Percentiles rank a stretch among this genome's conserved stretches.
Evolutionary conservation across 2,113 vertebrate genomes (phyloP).

Genomic region (Colinus virginianus): DNA sequence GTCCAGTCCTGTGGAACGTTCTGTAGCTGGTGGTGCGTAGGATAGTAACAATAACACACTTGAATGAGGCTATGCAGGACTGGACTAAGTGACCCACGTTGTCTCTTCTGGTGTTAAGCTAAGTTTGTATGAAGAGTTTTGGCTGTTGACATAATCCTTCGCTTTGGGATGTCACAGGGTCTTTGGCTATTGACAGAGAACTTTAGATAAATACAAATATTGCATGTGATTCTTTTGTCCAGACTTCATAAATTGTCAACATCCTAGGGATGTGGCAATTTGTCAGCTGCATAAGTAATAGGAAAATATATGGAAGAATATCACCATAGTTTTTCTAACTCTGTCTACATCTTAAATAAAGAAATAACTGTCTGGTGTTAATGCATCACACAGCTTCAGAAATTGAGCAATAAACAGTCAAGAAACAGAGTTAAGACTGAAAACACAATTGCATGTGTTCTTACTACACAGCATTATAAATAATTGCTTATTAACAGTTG

Average conservation of each 20-base stretch:
- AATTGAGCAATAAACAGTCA: not conserved
- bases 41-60: not conserved
- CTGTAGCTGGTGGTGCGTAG: not conserved
- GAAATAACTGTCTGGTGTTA: not conserved
- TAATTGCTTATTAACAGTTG: not conserved
- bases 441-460: not conserved
- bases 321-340: not conserved
- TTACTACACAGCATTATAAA: not conserved
- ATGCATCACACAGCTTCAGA: slow-evolving; percentile 1
- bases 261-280: not conserved
- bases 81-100: not conserved
- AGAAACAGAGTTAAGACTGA: not conserved
- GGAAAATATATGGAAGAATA: not conserved
- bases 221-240: not conserved
- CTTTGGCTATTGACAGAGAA: not conserved
- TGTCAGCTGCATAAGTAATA: not conserved
- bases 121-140: accelerated
- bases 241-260: not conserved
- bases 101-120: not conserved
- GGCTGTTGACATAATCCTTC: not conserved
- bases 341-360: not conserved
- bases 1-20: not conserved
- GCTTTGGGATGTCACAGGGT: not conserved
- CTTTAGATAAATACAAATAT: not conserved
- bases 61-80: not conserved